Percentiles rank a stretch among this genome's conserved stretches.
These are phyloP conservation scores for Arizona elegans DNA, from an alignment of 2,113 vertebrate species.

Conservation along the genomic window DNA sequence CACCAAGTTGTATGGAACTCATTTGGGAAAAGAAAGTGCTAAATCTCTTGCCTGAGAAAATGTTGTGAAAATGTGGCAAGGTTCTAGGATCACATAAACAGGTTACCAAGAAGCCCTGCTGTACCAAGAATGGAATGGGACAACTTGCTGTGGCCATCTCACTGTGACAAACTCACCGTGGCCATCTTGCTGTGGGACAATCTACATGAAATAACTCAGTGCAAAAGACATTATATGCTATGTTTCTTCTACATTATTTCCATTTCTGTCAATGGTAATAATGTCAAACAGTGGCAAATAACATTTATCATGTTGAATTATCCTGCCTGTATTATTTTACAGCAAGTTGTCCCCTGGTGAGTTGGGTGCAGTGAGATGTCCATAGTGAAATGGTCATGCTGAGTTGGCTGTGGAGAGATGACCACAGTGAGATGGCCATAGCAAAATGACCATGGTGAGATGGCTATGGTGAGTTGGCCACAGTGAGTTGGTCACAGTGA, in stretches of 20 bases:
- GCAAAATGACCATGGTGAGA: background rate
- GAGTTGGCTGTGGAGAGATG: background rate
- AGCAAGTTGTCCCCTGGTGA: background rate
- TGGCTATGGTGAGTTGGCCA: background rate
- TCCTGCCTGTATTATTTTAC: background rate
- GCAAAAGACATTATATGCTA: background rate
- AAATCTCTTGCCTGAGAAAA: background rate
- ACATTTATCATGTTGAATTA: background rate
- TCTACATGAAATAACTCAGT: background rate
- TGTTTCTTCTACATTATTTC: background rate
- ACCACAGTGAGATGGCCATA: background rate
- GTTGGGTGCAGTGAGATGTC: background rate
- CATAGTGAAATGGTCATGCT: background rate
- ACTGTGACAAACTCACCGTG: too few species aligned
- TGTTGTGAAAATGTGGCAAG: background rate
- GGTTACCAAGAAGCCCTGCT: background rate
- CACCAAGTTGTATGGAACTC: background rate
- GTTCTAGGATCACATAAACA: background rate
- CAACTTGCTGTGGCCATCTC: background rate
- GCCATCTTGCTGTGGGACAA: background rate
- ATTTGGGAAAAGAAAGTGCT: background rate
- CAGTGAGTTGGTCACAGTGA: background rate
- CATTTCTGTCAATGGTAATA: background rate
- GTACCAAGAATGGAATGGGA: background rate
- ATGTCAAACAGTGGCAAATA: background rate